Base-by-base conservation (phyloP, 2,113 vertebrate genomes). In the Otus sunia region DNA sequence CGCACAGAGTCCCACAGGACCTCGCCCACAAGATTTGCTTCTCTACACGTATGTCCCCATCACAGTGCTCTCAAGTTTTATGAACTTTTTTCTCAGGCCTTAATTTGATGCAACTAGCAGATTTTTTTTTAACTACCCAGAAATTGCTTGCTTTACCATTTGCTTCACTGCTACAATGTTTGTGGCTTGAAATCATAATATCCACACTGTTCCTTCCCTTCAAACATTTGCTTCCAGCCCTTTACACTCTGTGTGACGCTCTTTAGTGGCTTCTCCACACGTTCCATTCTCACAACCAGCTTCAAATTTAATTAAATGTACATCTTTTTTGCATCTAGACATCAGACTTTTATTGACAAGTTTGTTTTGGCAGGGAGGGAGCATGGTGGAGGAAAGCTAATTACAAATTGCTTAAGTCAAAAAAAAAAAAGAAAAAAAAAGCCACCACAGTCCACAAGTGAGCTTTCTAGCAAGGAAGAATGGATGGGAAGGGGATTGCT, bases 291-390 rank as follows among this genome's bases (percentile, higher is more conserved):
- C 92, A 96, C 87, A 96, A 76, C 45, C 74, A 95, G 79, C 90
- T 91, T 94, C 58, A 3, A 45, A 62, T 96, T 94, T 90, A 96
- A 97, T 97, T 97, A 95, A 90, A 76, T 41, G 7, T 95, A 62
- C 92, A 94, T 93, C 17, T 97, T 96, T 88, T 93, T 90, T 79
- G 49, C 74, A 96, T 96, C 85, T 90, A 90, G 88, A 93, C 92
- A 95, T 91, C 92, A 96, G 87, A 67, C 32, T 90, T 96, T 58
- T 93, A 94, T 78, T 90, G 92, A 93, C 74, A 85, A 91, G 94
- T 94, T 96, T 96, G 78, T 94, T 96, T 96, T 96, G 93, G 96
- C 92, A 93, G 45, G 13, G 58, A 88, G 9, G 27, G 74, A 88
- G 30, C 34, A 45, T 15, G 49, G 90, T 68, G 36, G 45, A 96